Evolutionary conservation across 2,888 invertebrate species (phyloP).

Genomic region (Noctua janthina): DNA sequence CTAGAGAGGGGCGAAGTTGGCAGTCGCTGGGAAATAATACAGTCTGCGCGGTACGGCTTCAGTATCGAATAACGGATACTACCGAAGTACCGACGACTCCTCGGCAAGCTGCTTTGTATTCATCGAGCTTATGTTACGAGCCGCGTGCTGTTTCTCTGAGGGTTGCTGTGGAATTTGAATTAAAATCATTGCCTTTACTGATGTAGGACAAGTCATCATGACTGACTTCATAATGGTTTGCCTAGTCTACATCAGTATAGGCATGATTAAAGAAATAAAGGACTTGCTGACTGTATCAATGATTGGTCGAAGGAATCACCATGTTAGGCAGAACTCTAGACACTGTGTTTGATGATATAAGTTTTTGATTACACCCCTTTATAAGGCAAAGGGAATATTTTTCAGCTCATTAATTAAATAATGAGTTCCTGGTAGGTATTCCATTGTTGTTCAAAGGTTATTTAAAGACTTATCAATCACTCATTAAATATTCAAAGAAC

Average conservation of each 20-base stretch:
- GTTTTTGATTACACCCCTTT: neutral
- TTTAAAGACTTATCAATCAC: too few relatives aligned
- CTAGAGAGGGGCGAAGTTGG: slow-evolving; percentile 34
- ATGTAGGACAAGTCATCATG: neutral
- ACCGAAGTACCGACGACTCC: slow-evolving; percentile 59
- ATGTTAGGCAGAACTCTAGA: neutral
- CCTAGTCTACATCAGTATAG: fast-evolving
- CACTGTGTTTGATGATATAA: neutral
- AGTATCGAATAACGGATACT: slow-evolving; percentile 71
- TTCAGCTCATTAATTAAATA: too few relatives aligned
- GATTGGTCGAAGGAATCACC: neutral
- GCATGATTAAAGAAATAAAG: neutral
- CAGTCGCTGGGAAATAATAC: slow-evolving; percentile 46
- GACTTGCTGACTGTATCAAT: neutral
- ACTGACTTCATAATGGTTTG: neutral
- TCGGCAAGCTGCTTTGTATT: slow-evolving; percentile 55
- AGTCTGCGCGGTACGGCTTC: slow-evolving; percentile 73
- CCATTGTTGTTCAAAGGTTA: too few relatives aligned
- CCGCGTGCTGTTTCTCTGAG: slow-evolving; percentile 37
- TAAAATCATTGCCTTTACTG: slow-evolving; percentile 14
- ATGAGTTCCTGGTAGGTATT: too few relatives aligned
- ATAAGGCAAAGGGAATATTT: too few relatives aligned
- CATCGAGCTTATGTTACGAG: slow-evolving; percentile 58
- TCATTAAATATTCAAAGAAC: too few relatives aligned
- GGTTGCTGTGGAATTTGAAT: slow-evolving; percentile 32